Base-by-base conservation (phyloP, 64 coral and sea anemone species). In the Montipora capricornis region DNA sequence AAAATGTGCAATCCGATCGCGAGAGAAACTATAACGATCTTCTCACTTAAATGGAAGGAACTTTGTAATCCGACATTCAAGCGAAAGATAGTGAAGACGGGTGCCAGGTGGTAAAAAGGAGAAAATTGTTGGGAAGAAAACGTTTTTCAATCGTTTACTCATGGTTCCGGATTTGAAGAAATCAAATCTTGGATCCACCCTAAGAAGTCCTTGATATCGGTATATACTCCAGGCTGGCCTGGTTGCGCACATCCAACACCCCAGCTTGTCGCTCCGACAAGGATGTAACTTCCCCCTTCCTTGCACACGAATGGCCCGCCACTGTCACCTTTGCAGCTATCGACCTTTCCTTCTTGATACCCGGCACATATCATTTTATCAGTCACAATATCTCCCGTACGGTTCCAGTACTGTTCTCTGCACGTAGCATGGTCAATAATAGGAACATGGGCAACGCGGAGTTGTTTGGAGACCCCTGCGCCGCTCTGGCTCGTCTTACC, bases 261-360 rank as follows among this genome's bases (percentile, higher is more conserved):
- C 98, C 98, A 99, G 16, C 92, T 96, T 44, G 89, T 93, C 0
- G 93, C 95, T 15, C 98, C 98, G 58, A 91, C 90, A 5, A 99
- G 90, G 20, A 88, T 61, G 75, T 89, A 96, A 3, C 80, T 70
- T 0, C 80, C 74, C 5, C 49, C n/a, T 37, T 93, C 90, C 29
- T 55, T 86, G 49, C 95, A 96, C 29, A 96, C 92, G 5, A 99
- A 96, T 17, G 98, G 98, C 0, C 98, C 98, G 47, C 98, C 98
- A 47, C 98, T 99, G 88, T 99, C 98, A n/a, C 95, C 95, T 75
- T 99, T 94, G 37, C 98, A 99, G 15, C 95, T 94, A 47, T 99
- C 98, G 5, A 96, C 88, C 52, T 94, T 90, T 6, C 98, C 98
- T 8, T 80, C 74, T 60, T 93, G 89, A 81, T 96, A 94, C 1